These are phyloP conservation scores for Xiphophorus maculatus DNA, from an alignment of 2,113 vertebrate species.

Conservation along the genomic window DNA sequence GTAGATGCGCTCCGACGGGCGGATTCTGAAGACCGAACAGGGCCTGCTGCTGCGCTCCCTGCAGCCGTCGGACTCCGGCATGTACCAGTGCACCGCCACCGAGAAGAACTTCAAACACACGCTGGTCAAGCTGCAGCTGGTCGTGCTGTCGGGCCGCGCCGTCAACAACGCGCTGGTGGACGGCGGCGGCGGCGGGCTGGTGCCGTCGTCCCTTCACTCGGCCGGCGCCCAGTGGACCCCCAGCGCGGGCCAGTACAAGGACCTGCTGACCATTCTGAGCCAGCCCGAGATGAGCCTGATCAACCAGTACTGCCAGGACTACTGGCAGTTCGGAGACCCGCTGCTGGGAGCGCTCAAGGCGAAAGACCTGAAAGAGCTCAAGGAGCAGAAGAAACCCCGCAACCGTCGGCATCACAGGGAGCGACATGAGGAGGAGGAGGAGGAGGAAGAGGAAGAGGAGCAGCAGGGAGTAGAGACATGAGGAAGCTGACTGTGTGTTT, in stretches of 20 bases:
- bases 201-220: conserved; percentile 64
- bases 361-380: conserved; percentile 88
- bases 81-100: conserved; percentile 94
- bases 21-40: conserved; percentile 91
- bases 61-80: conserved; percentile 88
- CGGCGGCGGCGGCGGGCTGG: conserved; percentile 66
- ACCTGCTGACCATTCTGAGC: conserved; percentile 94
- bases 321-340: conserved; percentile 90
- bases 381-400: conserved; percentile 96
- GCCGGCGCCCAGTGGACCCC: conserved; percentile 80
- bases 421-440: conserved; percentile 18
- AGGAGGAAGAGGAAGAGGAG: conserved; percentile 60
- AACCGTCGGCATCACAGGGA: conserved; percentile 92
- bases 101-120: conserved; percentile 99
- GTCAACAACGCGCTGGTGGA: conserved; percentile 90
- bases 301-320: conserved; percentile 98
- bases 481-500: conserved; percentile 65
- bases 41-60: conserved; percentile 90
- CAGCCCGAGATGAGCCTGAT: conserved; percentile 97
- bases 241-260: conserved; percentile 87
- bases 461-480: conserved; percentile 86
- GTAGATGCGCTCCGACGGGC: conserved; percentile 91
- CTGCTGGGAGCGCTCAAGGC: conserved; percentile 82
- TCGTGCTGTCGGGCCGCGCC: conserved; percentile 86
- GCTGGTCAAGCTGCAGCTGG: conserved; percentile 90